phyloP scores from a whole-genome alignment of 2,797 vertebrate species.

The Philypnodon macrostomus region DNA sequence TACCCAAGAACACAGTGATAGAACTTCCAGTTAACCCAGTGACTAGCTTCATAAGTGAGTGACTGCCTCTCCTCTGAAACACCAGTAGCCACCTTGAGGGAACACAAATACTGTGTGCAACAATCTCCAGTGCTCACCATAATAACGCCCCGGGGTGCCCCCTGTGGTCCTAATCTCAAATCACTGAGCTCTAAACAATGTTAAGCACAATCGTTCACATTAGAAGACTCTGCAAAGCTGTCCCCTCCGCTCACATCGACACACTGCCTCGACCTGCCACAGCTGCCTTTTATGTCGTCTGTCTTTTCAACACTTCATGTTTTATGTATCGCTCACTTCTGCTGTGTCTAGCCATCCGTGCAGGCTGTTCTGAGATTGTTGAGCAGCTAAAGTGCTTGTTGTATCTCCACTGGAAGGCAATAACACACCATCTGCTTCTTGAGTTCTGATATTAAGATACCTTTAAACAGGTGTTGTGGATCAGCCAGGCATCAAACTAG shows the following conservation, averaged over 20 bases:
- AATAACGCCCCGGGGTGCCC: slow-evolving; percentile 67
- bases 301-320: slow-evolving; percentile 77
- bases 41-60: no score
- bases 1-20: no score
- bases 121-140: slow-evolving; percentile 67
- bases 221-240: slow-evolving; percentile 69
- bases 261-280: slow-evolving; percentile 63
- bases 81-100: slow-evolving; percentile 34
- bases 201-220: slow-evolving; percentile 68
- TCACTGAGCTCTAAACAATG: slow-evolving; percentile 81
- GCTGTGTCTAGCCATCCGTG: slow-evolving; percentile 51
- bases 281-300: slow-evolving; percentile 71
- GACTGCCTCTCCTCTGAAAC: slow-evolving; percentile 13
- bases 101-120: slow-evolving; percentile 18
- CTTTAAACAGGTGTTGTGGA: slow-evolving; percentile 45
- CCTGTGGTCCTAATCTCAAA: slow-evolving; percentile 70
- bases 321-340: slow-evolving; percentile 72
- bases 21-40: no score
- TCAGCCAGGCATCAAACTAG: slow-evolving; percentile 24
- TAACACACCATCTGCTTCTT: slow-evolving; percentile 42
- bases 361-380: slow-evolving; percentile 43
- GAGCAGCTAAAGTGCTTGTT: slow-evolving; percentile 49
- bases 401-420: slow-evolving; percentile 34
- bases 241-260: slow-evolving; percentile 59
- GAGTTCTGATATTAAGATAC: slow-evolving; percentile 35